Percentiles rank a stretch among this genome's conserved stretches.
Conservation (phyloP, 2,797 vertebrate species). For the Tapera naevia region DNA sequence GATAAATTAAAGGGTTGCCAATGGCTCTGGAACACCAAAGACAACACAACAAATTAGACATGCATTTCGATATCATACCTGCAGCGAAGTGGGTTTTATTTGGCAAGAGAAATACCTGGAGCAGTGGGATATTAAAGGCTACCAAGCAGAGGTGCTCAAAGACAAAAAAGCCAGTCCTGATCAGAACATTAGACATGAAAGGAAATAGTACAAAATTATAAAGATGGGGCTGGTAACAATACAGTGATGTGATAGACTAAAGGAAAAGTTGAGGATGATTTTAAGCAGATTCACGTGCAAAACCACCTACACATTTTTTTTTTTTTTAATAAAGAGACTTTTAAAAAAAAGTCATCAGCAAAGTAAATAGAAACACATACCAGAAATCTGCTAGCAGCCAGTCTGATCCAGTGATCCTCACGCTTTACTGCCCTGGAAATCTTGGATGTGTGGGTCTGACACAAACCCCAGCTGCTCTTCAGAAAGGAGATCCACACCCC, state of each 20-base stretch:
- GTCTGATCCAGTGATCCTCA: background rate
- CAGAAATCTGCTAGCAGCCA: background rate
- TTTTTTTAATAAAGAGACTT: background rate
- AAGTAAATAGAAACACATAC: constrained; percentile 31
- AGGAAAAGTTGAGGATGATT: background rate
- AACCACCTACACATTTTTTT: fast-evolving
- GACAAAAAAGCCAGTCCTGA: background rate
- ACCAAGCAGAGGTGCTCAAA: background rate
- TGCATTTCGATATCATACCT: background rate
- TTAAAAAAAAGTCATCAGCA: background rate
- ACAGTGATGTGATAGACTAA: background rate
- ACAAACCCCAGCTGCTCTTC: background rate
- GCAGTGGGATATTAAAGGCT: background rate
- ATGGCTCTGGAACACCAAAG: background rate
- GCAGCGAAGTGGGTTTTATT: background rate
- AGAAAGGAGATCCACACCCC: background rate
- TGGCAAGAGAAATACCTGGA: background rate
- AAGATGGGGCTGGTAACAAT: background rate
- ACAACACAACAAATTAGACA: background rate
- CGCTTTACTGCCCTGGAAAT: background rate
- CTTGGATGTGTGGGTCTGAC: background rate
- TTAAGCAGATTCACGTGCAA: background rate
- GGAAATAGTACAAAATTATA: background rate
- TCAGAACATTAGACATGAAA: background rate
- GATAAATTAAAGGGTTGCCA: background rate